Base-by-base conservation (phyloP, 2,797 vertebrate genomes). In the Artibeus jamaicensis region DNA sequence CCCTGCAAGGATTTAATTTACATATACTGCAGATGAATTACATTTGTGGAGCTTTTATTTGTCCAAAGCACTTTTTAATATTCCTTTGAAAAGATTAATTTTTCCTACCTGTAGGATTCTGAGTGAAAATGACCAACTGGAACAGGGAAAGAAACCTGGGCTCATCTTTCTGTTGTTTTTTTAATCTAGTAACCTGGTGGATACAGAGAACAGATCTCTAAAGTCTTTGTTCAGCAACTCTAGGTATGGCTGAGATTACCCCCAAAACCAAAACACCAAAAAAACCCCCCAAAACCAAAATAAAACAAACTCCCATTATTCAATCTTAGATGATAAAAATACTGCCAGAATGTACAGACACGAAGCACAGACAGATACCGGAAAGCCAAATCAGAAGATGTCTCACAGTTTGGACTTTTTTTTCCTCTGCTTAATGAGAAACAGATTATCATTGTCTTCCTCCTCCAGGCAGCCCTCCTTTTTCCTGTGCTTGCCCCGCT, bases 371-470 rank as follows among this genome's bases (percentile, higher is more conserved):
- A 46, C 24, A 12, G 26, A 65, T 50, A 55, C 65, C 34, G 55
- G 15, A 22, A 74, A 46, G 50, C 21, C 39, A 39, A 42, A 34
- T 97, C 85, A 97, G 68, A 88, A 96, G 81, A 62, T 65, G 14
- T 76, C 89, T 70, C 93, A 97, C 26, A 96, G 93, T 57, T 98
- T 98, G 16, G 97, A 92, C 96, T 98, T 95, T 84, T 98, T 96
- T 87, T 82, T 98, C 91, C 89, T 97, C 93, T 99, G 98, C 79
- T 99, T 99, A 96, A 99, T 99, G 39, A 98, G 97, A 89, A 98
- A 98, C 53, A 99, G 98, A 88, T 98, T 97, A 57, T 98, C 98
- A 55, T 7, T 78, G 76, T 14, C 37, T 32, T n/a, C 24, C 0
- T 84, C 92, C 48, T 90, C 96, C 57, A 86, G 10, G 19, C 68